phyloP scores from a whole-genome alignment of 2,797 vertebrate genomes.

The Eleutherodactylus coqui region DNA sequence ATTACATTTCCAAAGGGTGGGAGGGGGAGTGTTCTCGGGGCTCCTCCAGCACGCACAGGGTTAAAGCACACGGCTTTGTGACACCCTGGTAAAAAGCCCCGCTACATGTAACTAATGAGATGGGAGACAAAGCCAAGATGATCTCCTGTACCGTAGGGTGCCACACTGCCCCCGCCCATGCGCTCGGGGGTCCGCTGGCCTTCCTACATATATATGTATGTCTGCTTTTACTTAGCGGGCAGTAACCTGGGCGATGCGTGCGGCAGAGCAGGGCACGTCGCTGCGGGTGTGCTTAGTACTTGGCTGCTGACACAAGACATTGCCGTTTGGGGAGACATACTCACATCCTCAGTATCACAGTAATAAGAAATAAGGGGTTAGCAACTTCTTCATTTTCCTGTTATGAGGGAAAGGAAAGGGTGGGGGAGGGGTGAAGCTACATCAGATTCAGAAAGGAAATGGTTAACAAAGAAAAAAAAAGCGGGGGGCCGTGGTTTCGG shows the following conservation, averaged over 20 bases:
- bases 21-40: not conserved
- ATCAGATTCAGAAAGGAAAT: conserved; percentile 14
- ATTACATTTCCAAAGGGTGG: not conserved
- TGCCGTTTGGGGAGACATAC: conserved; percentile 16
- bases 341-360: conserved; percentile 55
- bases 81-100: not conserved
- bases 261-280: not conserved
- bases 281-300: not conserved
- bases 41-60: not conserved
- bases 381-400: conserved; percentile 44
- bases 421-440: not conserved
- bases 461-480: conserved; percentile 3
- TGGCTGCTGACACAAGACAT: conserved; percentile 29
- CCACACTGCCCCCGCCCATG: too few relatives aligned
- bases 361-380: conserved; percentile 39
- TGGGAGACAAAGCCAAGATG: not conserved
- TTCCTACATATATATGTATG: not conserved
- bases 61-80: not conserved
- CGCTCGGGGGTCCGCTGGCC: not conserved
- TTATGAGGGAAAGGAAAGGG: not conserved
- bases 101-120: not conserved
- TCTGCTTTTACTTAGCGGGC: not conserved
- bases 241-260: not conserved
- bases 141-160: not conserved
- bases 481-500: too few relatives aligned